Evolutionary conservation across 1,140 invertebrate genomes (phyloP).

Genomic region (Drosophila sproati): DNA sequence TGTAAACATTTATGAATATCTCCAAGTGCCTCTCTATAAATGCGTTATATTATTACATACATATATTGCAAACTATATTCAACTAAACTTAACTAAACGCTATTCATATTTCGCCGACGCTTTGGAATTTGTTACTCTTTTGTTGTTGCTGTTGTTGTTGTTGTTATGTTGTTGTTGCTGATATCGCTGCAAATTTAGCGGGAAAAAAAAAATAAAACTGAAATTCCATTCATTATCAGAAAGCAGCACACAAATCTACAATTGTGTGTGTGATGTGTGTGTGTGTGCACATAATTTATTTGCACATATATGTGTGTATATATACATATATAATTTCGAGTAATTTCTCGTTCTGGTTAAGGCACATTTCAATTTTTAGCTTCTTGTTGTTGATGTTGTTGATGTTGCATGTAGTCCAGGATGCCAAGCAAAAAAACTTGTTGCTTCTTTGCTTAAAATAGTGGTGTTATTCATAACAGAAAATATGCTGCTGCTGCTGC

Average conservation of each 20-base stretch:
- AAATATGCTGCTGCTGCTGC: neutral
- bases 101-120: constrained; percentile 40
- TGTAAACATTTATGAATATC: no score
- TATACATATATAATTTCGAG: constrained; percentile 29
- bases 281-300: neutral
- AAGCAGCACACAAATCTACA: constrained; percentile 6
- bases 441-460: constrained; percentile 24
- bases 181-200: constrained; percentile 48
- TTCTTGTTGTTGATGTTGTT: neutral
- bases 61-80: constrained; percentile 1
- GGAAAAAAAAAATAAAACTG: constrained; percentile 39
- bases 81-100: constrained; percentile 34
- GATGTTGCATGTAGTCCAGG: constrained; percentile 12
- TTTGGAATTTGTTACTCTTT: constrained; percentile 13
- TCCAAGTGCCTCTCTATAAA: no score
- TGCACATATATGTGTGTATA: neutral
- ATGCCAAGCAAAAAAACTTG: constrained; percentile 12
- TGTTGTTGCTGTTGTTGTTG: neutral
- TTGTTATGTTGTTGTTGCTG: constrained; percentile 18
- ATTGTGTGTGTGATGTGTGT: neutral
- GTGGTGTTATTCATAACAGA: constrained; percentile 10
- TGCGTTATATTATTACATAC: neutral
- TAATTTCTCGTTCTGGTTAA: constrained; percentile 28
- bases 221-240: constrained; percentile 55
- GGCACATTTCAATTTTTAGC: constrained; percentile 9